Conservation (phyloP, 2,888 invertebrate genomes). For the Polylopha cassiicola region DNA sequence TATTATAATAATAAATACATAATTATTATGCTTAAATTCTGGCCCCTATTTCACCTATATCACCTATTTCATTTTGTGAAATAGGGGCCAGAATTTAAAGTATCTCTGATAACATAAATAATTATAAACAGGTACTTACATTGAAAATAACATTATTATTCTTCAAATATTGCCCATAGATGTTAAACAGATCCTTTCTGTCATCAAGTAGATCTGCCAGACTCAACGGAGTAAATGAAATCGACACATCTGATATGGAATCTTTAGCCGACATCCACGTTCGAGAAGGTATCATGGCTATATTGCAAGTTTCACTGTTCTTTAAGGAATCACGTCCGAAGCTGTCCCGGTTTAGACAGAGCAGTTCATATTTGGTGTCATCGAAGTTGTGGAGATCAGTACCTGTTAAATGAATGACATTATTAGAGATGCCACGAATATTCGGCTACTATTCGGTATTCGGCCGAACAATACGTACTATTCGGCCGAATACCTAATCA, state of each 20-base stretch:
- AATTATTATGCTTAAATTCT: not conserved
- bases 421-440: not conserved
- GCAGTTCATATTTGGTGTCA: conserved; percentile 74
- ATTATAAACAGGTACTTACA: conserved; percentile 43
- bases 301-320: conserved; percentile 77
- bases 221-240: conserved; percentile 79
- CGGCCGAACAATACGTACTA: no score
- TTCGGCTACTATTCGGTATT: no score
- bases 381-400: conserved; percentile 76
- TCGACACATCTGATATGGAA: conserved; percentile 76
- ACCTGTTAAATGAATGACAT: conserved; percentile 61
- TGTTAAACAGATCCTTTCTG: conserved; percentile 78
- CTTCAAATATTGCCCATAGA: conserved; percentile 79
- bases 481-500: no score
- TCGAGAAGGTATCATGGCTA: conserved; percentile 79
- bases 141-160: conserved; percentile 69
- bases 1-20: not conserved
- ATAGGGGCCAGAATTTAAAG: not conserved
- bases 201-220: conserved; percentile 74
- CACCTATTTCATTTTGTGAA: conserved; percentile 10
- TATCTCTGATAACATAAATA: conserved; percentile 1
- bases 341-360: conserved; percentile 75
- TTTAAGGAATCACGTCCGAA: conserved; percentile 74
- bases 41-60: no score
- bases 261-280: conserved; percentile 70